These are phyloP conservation scores for Spodoptera litura DNA, from an alignment of 1,140 invertebrate genomes.

Conservation along the genomic window DNA sequence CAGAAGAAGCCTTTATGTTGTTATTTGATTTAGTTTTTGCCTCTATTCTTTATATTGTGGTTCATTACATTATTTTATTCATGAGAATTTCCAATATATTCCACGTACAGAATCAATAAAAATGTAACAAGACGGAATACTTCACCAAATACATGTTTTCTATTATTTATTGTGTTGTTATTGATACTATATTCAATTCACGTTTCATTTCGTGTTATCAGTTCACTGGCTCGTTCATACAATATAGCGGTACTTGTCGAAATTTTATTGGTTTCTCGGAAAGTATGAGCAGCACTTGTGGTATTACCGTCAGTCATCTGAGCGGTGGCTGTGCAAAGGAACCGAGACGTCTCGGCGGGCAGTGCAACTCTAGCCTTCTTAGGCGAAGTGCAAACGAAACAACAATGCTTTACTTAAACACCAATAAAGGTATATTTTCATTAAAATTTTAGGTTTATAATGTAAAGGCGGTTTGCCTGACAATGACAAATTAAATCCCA, in stretches of 20 bases:
- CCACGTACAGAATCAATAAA: background rate
- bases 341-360: slow-evolving; percentile 55
- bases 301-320: slow-evolving; percentile 54
- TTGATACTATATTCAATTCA: slow-evolving; percentile 46
- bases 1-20: too few relatives aligned
- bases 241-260: slow-evolving; percentile 43
- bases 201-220: slow-evolving; percentile 53
- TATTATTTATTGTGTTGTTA: slow-evolving; percentile 34
- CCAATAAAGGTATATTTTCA: too few relatives aligned
- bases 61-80: too few relatives aligned
- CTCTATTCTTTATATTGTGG: too few relatives aligned
- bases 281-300: slow-evolving; percentile 46
- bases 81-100: too few relatives aligned
- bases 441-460: too few relatives aligned
- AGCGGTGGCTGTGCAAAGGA: slow-evolving; percentile 44
- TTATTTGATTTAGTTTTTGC: too few relatives aligned
- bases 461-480: too few relatives aligned
- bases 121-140: background rate
- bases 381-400: slow-evolving; percentile 31
- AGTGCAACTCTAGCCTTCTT: slow-evolving; percentile 39
- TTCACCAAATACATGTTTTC: slow-evolving; percentile 17
- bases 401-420: background rate
- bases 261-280: slow-evolving; percentile 56
- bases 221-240: slow-evolving; percentile 52
- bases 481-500: too few relatives aligned